Conservation (phyloP, 2,797 vertebrate species). For the Malurus leucopterus region DNA sequence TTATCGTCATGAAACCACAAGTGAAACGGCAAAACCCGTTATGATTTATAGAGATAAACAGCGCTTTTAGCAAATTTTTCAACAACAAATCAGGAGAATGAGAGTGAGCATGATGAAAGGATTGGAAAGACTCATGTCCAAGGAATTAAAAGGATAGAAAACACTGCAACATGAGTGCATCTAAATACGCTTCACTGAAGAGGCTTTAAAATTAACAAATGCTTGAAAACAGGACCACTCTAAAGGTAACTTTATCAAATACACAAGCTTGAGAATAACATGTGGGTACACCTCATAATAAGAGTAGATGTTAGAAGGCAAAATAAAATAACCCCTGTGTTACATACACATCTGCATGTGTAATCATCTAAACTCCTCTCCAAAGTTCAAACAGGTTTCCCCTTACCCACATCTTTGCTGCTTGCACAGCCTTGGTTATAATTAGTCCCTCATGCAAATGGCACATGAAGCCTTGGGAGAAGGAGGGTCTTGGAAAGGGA, state of each 20-base stretch:
- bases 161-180: not conserved
- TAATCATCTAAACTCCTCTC: not conserved
- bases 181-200: not conserved
- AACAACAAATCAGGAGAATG: slow-evolving; percentile 1
- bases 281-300: not conserved
- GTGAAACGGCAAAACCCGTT: not conserved
- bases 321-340: not conserved
- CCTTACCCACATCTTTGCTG: not conserved
- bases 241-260: not conserved
- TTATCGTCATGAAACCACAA: not conserved
- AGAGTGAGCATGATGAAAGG: not conserved
- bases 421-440: not conserved
- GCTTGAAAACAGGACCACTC: not conserved
- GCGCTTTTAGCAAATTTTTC: not conserved
- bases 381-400: not conserved
- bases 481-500: not conserved
- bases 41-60: not conserved
- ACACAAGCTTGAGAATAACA: not conserved
- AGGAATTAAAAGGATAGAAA: not conserved
- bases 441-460: not conserved
- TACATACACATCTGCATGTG: not conserved
- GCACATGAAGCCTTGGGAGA: not conserved
- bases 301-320: not conserved
- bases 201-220: not conserved
- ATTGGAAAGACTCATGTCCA: not conserved